Evolutionary conservation across 2,888 invertebrate genomes (phyloP).

Genomic region (Ophion costatus): DNA sequence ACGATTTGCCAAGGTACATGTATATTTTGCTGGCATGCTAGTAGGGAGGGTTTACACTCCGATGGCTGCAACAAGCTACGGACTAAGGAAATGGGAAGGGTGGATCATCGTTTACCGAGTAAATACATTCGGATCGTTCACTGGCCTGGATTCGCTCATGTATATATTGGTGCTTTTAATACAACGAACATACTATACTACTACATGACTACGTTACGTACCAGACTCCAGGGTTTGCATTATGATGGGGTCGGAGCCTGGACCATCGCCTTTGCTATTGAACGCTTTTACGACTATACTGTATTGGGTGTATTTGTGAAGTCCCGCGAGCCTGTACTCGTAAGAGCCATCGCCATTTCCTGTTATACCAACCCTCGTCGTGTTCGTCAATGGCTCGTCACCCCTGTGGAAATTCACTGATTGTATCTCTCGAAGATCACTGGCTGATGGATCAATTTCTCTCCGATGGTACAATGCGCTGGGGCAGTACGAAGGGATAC

Average conservation of each 20-base stretch:
- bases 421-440: not conserved
- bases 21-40: not conserved
- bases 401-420: conserved; percentile 69
- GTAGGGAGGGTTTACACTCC: conserved; percentile 15
- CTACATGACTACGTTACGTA: conserved; percentile 79
- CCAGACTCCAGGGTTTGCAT: conserved; percentile 94
- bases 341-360: conserved; percentile 83
- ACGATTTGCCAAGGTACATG: conserved; percentile 9
- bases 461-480: not conserved
- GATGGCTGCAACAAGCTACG: conserved; percentile 24
- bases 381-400: conserved; percentile 78
- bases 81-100: conserved; percentile 32
- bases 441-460: not conserved
- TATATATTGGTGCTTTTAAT: not conserved
- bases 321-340: conserved; percentile 86
- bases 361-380: conserved; percentile 81
- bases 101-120: conserved; percentile 58
- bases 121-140: conserved; percentile 57
- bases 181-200: not conserved
- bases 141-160: conserved; percentile 10
- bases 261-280: conserved; percentile 94
- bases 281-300: conserved; percentile 94
- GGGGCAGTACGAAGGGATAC: not conserved
- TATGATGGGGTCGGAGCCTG: conserved; percentile 91
- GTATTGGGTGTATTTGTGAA: conserved; percentile 92